Base-by-base conservation (phyloP, 2,113 vertebrate genomes). In the Crotalus viridis region DNA sequence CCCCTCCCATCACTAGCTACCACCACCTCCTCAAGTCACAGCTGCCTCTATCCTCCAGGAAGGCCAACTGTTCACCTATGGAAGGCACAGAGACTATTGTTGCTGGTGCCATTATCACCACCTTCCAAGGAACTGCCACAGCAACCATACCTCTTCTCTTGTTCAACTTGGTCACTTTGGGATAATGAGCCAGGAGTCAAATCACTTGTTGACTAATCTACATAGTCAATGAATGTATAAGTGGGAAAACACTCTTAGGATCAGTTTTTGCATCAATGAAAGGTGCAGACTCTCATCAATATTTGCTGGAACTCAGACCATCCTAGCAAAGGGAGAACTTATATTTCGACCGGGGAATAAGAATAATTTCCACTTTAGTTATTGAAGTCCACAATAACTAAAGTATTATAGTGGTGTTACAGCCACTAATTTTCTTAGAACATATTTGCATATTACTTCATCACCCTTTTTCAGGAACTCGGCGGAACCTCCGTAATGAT, bases 401-500 rank as follows among this genome's bases (percentile, higher is more conserved):
- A 2, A 48, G 33, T 48, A 2, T 46, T 26, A 4, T 24, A 21
- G 69, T 9, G 51, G 24, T 43, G 26, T 48, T 52, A 81, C 86
- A 81, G 64, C 57, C 1, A 4, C 87, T 39, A 89, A 21, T 52
- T 48, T 46, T 21, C 54, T 48, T n/a, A 43, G 55, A 57, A 59
- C 64, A 51, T 1, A 1, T 52, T 13, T 55, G 64, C 55, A 7
- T 3, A 0, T 89, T 22, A 13, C 28, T 93, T 52, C 9, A 2
- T 4, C 13, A 39, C 55, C 55, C 0, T 92, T 94, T 28, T 94
- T 86, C 96, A 99, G 99, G 98, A 98, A 97, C 98, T 10, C 98
- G 98, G 94, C 98, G 98, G 96, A 99, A 99, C 97, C 99, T 99
- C 91, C 98, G 97, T 92, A 99, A 98, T 0, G 99, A 99, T 96